Evolutionary conservation across 2,113 vertebrate genomes (phyloP).

Genomic region (Strix uralensis): DNA sequence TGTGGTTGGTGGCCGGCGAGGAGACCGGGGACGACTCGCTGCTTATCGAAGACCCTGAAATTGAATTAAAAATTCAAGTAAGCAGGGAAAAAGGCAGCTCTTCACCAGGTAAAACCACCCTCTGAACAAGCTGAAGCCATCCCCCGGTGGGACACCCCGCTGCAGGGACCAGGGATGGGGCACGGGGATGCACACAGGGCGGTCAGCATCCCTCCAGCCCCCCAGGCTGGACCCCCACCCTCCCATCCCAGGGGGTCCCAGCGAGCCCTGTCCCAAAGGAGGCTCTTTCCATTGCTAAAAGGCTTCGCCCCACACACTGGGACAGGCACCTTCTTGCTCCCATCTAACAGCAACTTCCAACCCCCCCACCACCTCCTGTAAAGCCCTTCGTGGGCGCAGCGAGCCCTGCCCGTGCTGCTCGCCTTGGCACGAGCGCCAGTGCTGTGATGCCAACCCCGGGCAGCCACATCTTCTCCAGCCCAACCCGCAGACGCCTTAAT

Average conservation of each 20-base stretch:
- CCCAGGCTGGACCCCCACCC: neutral
- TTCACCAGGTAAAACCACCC: rapidly evolving
- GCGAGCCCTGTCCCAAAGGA: neutral
- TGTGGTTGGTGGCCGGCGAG: constrained; percentile 97
- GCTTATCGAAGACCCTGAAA: constrained; percentile 93
- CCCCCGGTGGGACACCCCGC: rapidly evolving
- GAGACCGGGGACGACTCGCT: constrained; percentile 96
- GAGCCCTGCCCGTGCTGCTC: neutral
- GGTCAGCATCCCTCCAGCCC: neutral
- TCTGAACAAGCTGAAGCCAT: rapidly evolving
- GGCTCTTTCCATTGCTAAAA: neutral
- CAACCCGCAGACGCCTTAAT: neutral
- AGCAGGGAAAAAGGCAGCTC: neutral
- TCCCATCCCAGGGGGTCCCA: neutral
- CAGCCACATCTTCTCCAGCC: neutral
- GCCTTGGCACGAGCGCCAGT: neutral
- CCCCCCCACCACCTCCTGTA: rapidly evolving
- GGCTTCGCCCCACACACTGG: neutral
- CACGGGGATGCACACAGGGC: rapidly evolving
- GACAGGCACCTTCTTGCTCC: neutral
- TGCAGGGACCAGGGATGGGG: neutral
- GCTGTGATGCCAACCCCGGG: rapidly evolving
- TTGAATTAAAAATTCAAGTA: neutral
- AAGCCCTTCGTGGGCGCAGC: neutral
- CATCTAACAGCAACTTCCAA: neutral